Evolutionary conservation across 2,797 vertebrate genomes (phyloP), one percentile per base, ranked within the genome.

Genomic region (Falco berigora): DNA sequence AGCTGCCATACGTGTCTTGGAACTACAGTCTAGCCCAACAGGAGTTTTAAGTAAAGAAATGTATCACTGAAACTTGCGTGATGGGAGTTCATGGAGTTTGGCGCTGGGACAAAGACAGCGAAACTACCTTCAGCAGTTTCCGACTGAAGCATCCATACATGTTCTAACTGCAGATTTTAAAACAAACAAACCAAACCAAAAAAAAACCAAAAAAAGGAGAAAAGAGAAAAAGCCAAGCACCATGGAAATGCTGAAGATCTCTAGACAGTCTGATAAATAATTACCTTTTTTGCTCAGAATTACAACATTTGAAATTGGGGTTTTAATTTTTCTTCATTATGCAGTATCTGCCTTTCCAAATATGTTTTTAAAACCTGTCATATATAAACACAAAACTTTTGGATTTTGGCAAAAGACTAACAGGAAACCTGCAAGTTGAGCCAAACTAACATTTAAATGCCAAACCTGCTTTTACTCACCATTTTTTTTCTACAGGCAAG

Each of bases 91-190:
- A 58, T 4, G 66, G 77, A 36, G 34, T 49, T 53, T 76, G 82
- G 80, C 49, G 79, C 46, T 66, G 58, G 61, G 83, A 89, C 72
- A 92, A 90, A 71, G 52, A 86, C 58, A 72, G 32, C 81, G 55
- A 84, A 97, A 83, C 89, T 63, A 82, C 78, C 76, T 96, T 84
- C 75, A 88, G 64, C 80, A 88, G 59, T 68, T 95, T 94, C 66
- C 0, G 1, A 61, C 40, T 80, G 92, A 91, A 78, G 72, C 55
- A 90, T 64, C 85, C 72, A 72, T 14, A 64, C 32, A 13, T n/a
- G 49, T 93, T 59, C 80, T 88, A 82, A 84, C 61, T 59, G 50
- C 32, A 46, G 49, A 74, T 61, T 84, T 34, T 42, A 42, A 14
- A 36, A 44, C 49, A 24, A 36, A 25, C 12, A 56, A 73, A 28